Percentiles rank a stretch among this genome's conserved stretches.
Evolutionary conservation across 2,113 vertebrate genomes (phyloP).

Genomic region (Tenebrosternarchus preto): DNA sequence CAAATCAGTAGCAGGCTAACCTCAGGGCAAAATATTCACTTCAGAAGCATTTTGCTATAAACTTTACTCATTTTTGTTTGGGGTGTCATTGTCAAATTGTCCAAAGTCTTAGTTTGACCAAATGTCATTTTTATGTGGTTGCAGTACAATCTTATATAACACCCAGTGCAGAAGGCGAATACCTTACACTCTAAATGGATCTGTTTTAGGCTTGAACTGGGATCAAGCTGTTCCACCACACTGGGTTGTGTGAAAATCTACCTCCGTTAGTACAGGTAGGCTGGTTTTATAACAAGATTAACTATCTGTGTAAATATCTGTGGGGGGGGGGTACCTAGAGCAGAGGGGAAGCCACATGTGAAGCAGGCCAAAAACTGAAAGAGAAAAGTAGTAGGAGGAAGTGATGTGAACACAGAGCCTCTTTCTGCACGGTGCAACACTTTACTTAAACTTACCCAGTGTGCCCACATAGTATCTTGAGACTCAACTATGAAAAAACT

Average conservation of each 20-base stretch:
- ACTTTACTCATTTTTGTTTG: neutral
- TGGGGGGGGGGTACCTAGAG: no score
- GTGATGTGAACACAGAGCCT: neutral
- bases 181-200: neutral
- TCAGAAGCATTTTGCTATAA: neutral
- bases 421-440: neutral
- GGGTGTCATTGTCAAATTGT: neutral
- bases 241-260: no score
- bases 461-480: no score
- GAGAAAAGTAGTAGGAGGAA: neutral
- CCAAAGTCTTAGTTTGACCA: neutral
- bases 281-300: neutral
- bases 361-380: neutral
- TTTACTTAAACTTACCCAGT: neutral
- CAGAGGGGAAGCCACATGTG: no score
- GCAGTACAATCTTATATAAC: neutral
- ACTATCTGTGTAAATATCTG: neutral
- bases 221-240: no score
- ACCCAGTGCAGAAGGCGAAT: neutral
- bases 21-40: neutral
- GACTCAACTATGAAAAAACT: no score
- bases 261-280: no score
- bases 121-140: neutral
- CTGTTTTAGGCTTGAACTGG: no score
- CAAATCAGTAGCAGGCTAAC: slow-evolving; percentile 8